Conservation (phyloP, 2,113 vertebrate species). For the Falco punctatus region DNA sequence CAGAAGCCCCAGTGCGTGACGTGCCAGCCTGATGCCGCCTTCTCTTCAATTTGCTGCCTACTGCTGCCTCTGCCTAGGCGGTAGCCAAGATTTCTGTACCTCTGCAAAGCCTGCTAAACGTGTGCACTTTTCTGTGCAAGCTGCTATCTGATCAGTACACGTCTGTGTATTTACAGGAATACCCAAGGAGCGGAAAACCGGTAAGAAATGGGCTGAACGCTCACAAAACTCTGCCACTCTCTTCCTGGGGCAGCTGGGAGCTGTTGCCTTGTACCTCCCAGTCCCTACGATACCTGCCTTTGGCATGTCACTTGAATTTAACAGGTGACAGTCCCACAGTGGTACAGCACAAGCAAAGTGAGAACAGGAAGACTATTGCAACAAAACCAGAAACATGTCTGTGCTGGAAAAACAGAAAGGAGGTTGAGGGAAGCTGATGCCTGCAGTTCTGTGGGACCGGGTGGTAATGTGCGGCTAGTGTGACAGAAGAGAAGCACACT, state of each 20-base stretch:
- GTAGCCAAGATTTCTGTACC: background rate
- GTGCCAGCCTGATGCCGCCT: background rate
- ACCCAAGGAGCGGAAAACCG: background rate
- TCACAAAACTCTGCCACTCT: background rate
- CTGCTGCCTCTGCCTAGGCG: background rate
- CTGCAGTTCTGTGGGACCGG: background rate
- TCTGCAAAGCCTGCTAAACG: background rate
- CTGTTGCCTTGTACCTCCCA: background rate
- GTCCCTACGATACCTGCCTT: background rate
- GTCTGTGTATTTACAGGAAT: background rate
- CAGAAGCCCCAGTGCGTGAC: fast-evolving
- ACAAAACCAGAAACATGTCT: background rate
- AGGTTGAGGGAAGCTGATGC: background rate
- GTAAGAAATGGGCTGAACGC: background rate
- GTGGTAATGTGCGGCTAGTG: background rate
- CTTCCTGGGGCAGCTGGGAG: background rate
- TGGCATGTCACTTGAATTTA: background rate
- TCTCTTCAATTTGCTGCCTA: background rate
- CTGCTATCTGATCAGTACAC: fast-evolving
- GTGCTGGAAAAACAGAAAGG: background rate
- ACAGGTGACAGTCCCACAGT: background rate
- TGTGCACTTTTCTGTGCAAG: background rate
- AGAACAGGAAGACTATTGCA: background rate
- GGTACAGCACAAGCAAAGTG: background rate
- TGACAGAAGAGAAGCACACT: background rate